Evolutionary conservation across 1,140 invertebrate genomes (phyloP), one percentile per base, ranked within the genome.

Genomic region (Galleria mellonella): DNA sequence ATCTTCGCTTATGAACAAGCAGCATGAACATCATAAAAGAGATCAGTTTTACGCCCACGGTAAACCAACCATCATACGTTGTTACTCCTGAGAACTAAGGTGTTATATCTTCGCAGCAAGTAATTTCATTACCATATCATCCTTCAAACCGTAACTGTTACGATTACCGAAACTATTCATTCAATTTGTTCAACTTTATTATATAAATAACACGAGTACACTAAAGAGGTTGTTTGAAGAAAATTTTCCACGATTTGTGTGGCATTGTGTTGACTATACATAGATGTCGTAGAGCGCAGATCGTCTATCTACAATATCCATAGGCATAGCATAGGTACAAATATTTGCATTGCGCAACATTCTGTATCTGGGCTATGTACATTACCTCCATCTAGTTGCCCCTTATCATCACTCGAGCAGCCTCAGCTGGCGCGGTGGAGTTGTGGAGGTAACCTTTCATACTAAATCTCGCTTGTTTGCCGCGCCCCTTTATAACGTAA

Each of bases 341-440:
- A 77, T 72, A 64, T 77, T 74, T 63, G 56, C 47, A 46, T 56
- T 60, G 55, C 66, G 56, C 58, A 79, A 71, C 58, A 62, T 59
- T 68, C 53, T 43, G 55, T 70, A 74, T 72, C 68, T 69, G 46
- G 51, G 33, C 43, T 63, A 50, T 71, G 62, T 74, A 74, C 56
- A 62, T 59, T 65, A 62, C 57, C 55, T 62, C 50, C 47, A 55
- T 54, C 56, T 57, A 54, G 52, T 57, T 37, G 42, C 39, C 59
- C 54, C 64, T 79, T 75, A 79, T 79, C 75, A 68, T 17, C 17
- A 43, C 47, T 52, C 33, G 38, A 55, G 40, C 71, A 74, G 62
- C 43, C 61, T 61, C 50, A 27, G 38, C 31, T 31, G 17, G 17
- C 6, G 17, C 17, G 2, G 17, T 23, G 17, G 17, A 23, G 17